Base-by-base conservation (phyloP, 2,113 vertebrate genomes). In the Manacus vitellinus region DNA sequence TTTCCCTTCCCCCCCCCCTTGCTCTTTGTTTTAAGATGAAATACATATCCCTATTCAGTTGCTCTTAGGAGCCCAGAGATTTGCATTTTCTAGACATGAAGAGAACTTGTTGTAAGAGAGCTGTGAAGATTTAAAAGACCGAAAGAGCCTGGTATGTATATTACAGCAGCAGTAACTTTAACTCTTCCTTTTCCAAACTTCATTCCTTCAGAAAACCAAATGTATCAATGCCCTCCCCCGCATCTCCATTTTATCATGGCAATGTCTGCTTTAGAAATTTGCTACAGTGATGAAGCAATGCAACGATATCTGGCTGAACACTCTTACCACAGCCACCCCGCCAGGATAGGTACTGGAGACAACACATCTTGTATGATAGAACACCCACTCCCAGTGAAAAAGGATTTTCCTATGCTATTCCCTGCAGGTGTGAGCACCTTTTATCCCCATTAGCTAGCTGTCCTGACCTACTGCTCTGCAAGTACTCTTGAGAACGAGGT, bases 21-120 rank as follows among this genome's bases (percentile, higher is more conserved):
- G 15, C 61, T 97, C 93, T 98, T 97, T 98, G 97, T 98, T 98
- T 98, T 97, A 97, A 98, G 97, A 98, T 98, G 97, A 98, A 98
- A 98, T 97, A 96, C 97, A 96, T 96, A 97, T 97, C 95, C 94
- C 78, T 94, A 96, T 97, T 95, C 95, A 96, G 91, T 95, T 96
- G 74, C 95, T 97, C 82, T 85, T 96, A 97, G 94, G 96, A 98
- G 90, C 84, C 92, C 39, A 70, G 87, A 96, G 92, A 98, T 98
- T 97, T 98, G 94, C 97, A 98, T 98, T 97, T 97, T 88, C 93
- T 83, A 97, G 88, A 92, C 92, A 95, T 95, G 96, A 97, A 97
- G 97, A 97, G 85, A 97, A 95, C 88, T 76, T 97, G 88, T 94
- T 97, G 94, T 98, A 97, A 97, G 90, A 95, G 94, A 98, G 95